Conservation (phyloP, 2,113 vertebrate species). For the Pterocles gutturalis region DNA sequence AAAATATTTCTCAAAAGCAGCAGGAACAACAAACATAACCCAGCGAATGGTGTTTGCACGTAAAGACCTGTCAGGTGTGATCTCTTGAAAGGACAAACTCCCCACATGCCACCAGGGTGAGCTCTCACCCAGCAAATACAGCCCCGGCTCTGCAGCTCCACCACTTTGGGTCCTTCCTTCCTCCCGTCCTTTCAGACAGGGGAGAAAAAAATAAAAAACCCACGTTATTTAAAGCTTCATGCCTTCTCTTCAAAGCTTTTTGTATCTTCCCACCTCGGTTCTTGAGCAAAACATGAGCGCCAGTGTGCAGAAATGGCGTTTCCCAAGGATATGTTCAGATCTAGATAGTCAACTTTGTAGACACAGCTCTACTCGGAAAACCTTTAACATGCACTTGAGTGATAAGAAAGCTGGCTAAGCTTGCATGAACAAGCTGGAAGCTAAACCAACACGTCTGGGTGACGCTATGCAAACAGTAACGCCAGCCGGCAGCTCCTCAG, state of each 20-base stretch:
- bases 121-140: constrained; percentile 3
- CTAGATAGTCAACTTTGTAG: not conserved
- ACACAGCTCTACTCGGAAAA: rapidly evolving
- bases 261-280: not conserved
- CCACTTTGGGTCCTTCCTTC: rapidly evolving
- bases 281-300: not conserved
- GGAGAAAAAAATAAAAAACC: no score
- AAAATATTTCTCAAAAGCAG: not conserved
- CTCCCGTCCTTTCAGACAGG: not conserved
- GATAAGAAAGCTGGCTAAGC: not conserved
- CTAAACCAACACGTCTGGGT: rapidly evolving
- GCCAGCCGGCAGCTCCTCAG: not conserved
- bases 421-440: not conserved
- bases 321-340: not conserved
- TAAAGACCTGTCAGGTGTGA: not conserved
- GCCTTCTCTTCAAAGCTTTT: not conserved
- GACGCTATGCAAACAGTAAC: not conserved
- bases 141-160: not conserved
- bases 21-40: rapidly evolving
- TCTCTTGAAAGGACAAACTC: not conserved
- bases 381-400: not conserved
- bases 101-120: not conserved
- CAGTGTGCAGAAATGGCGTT: not conserved
- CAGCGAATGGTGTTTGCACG: rapidly evolving
- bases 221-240: not conserved